Base-by-base conservation (phyloP, 2,113 vertebrate species). In the Vanacampus margaritifer region DNA sequence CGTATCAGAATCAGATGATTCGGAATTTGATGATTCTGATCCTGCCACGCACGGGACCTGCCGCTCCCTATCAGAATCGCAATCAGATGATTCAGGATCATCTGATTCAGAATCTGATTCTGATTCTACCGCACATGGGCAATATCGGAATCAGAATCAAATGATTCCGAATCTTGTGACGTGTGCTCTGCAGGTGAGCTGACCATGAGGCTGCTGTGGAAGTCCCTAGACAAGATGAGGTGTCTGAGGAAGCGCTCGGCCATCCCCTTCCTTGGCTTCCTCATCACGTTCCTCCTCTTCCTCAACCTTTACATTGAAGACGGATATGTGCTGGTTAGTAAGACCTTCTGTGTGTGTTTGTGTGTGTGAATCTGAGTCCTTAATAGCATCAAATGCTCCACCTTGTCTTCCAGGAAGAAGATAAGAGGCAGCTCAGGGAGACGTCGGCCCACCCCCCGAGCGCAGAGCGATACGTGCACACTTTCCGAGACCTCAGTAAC, bases 261-360 rank as follows among this genome's bases (percentile, higher is more conserved):
- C 32, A 95, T 96, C n/a, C 97, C 96, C 0, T 94, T 98, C 84
- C 91, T 99, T 45, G 96, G 94, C 78, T 88, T 95, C 79, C 94
- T 99, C 86, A 94, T 98, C 64, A 92, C 96, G 87, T 95, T 94
- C 73, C 93, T 99, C 79, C 93, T 99, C 64, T 96, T 97, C 86
- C 92, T 99, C 83, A 99, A 98, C 77, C 93, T 99, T 69, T 99
- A 97, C 87, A 97, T 98, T 69, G 97, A 99, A 88, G 97, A 99
- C 24, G 95, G 93, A 71, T 98, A 96, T 60, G 95, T 98, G 72
- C 88, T 99, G 94, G 97, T 99, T 86, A 91, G 95, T 92, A 16
- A 13, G n/a, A 36, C 39, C 14, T 12, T 14, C 10, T 37, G 4
- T 24, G 0, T 12, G 19, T 41, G 21, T 21, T 6, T n/a, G 32